These are phyloP conservation scores for Cephus sareptanus DNA, from an alignment of 2,888 invertebrate genomes.

Conservation along the genomic window DNA sequence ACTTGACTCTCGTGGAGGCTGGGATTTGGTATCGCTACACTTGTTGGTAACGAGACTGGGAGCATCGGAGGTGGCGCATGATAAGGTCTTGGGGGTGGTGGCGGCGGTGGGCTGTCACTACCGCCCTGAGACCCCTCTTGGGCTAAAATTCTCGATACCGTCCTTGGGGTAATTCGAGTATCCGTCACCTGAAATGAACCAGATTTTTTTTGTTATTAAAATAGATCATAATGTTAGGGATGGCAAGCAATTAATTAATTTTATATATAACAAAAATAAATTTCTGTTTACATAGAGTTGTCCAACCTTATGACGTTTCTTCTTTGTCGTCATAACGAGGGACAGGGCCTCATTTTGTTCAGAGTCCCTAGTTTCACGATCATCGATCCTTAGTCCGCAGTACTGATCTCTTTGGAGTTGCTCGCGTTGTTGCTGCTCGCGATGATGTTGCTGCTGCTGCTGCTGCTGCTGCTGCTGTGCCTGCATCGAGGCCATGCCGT, in stretches of 20 bases:
- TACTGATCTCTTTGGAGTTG: conserved; percentile 60
- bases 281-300: neutral
- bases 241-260: conserved; percentile 3
- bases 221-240: neutral
- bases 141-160: conserved; percentile 87
- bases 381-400: conserved; percentile 56
- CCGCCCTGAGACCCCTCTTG: conserved; percentile 81
- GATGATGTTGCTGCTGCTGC: conserved; percentile 46
- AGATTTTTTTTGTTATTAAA: conserved; percentile 2
- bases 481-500: conserved; percentile 65
- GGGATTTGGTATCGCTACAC: conserved; percentile 96
- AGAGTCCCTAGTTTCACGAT: conserved; percentile 70
- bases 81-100: conserved; percentile 76
- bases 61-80: conserved; percentile 85
- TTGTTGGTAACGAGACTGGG: conserved; percentile 90
- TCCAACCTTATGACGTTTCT: conserved; percentile 91
- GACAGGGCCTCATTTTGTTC: conserved; percentile 95
- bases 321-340: conserved; percentile 94
- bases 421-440: conserved; percentile 56
- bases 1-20: conserved; percentile 94
- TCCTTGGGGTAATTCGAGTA: conserved; percentile 90
- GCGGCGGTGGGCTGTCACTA: conserved; percentile 61
- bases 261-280: neutral
- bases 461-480: conserved; percentile 54
- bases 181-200: conserved; percentile 75